A percentile compares a stretch with the other conserved stretches of the same genome.
These are phyloP conservation scores for Tholera decimalis DNA, from an alignment of 2,888 invertebrate genomes.

Conservation along the genomic window DNA sequence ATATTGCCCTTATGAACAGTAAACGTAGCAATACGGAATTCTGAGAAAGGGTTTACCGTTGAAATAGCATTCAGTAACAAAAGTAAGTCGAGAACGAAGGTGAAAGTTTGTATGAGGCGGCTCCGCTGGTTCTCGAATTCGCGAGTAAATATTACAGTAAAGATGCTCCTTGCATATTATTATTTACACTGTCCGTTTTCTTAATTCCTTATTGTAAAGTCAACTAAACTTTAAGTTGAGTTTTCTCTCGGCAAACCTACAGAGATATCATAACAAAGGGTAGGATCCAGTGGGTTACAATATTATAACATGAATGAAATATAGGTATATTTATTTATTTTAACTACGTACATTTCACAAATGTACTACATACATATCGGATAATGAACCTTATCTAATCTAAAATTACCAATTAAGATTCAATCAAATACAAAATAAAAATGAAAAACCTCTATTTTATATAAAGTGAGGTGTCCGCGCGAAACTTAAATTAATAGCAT, in stretches of 20 bases:
- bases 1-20: slow-evolving; percentile 54
- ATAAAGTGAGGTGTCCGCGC: no score
- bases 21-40: slow-evolving; percentile 41
- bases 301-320: no score
- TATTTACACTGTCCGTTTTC: background rate
- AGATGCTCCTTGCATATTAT: slow-evolving; percentile 30
- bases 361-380: no score
- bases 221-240: background rate
- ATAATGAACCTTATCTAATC: no score
- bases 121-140: slow-evolving; percentile 44
- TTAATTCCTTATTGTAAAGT: background rate
- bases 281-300: no score
- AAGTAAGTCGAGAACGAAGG: slow-evolving; percentile 55
- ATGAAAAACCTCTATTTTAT: no score
- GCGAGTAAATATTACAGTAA: slow-evolving; percentile 39
- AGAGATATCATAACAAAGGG: no score
- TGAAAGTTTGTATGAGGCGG: slow-evolving; percentile 58
- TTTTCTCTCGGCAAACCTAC: slow-evolving; percentile 14
- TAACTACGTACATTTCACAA: no score
- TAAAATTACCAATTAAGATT: no score
- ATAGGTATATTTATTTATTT: no score
- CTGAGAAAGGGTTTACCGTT: slow-evolving; percentile 55
- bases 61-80: slow-evolving; percentile 57
- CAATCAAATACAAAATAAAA: no score
- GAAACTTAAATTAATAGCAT: no score